Evolutionary conservation across 2,797 vertebrate genomes (phyloP), one percentile per base, ranked within the genome.

Genomic region (Gymnoscopelus braueri): DNA sequence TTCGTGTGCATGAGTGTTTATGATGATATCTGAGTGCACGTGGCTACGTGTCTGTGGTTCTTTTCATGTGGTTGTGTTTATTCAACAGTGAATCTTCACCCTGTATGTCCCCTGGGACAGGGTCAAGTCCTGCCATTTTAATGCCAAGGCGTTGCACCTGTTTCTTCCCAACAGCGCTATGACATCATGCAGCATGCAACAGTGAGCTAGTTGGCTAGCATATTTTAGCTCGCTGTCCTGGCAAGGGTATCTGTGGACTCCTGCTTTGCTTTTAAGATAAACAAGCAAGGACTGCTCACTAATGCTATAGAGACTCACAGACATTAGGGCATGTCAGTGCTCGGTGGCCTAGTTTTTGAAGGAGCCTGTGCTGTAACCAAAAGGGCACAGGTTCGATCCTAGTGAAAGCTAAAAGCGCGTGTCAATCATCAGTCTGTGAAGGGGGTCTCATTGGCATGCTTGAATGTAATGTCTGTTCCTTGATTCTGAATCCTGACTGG

Each of bases 71-170:
- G 39, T 44, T 13, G n/a, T 13, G 50, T 51, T 51, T 13, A 51
- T 13, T 13, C 14, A 50, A 11, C 48, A 51, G 50, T 15, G 39
- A 8, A 3, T n/a, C 12, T 51, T 51, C 12, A n/a, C 50, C 50
- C 50, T 13, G 29, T n/a, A 3, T n/a, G 10, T 55, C 32, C 11
- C 15, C 6, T 6, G 15, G 19, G 65, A 47, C 55, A 13, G 3
- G 54, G 49, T 32, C 70, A 75, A 55, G 55, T 71, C 81, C 71
- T 84, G 72, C 69, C 69, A 50, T 75, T 74, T 68, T 77, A 60
- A 77, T 65, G 78, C 77, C 70, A 77, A 59, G 58, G 39, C 2
- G 1, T 69, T 78, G 79, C 91, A 93, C 89, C 91, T 93, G 91
- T 92, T 84, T 78, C 69, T 79, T 69, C 72, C 44, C 26, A 48